These are phyloP conservation scores for Thryonomys swinderianus DNA, from an alignment of 2,113 vertebrate species.

Conservation along the genomic window DNA sequence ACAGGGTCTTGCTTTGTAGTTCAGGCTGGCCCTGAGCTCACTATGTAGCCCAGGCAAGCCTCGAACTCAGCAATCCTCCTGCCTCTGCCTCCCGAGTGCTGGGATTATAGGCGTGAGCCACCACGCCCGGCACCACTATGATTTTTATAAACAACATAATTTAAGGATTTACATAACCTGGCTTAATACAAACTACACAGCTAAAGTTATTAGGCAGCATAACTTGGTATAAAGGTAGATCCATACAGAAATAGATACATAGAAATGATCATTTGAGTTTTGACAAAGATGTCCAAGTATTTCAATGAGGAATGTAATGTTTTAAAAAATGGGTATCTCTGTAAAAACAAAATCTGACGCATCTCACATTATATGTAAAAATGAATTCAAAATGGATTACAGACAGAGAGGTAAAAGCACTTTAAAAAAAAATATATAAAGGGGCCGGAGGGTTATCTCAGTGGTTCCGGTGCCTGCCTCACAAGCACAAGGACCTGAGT, in stretches of 20 bases:
- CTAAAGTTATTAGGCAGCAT: neutral
- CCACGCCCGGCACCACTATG: no score
- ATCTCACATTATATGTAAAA: neutral
- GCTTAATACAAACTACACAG: neutral
- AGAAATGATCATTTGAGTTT: neutral
- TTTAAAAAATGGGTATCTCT: neutral
- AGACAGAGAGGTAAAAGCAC: neutral
- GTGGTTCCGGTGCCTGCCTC: no score
- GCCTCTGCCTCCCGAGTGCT: no score
- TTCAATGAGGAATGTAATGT: neutral
- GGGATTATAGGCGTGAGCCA: no score
- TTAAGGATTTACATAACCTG: neutral
- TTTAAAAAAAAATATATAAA: conserved; percentile 13
- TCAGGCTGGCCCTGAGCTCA: no score
- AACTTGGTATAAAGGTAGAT: neutral
- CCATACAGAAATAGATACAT: neutral
- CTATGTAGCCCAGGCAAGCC: no score
- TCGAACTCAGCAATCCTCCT: no score
- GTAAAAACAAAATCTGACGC: neutral
- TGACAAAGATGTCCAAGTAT: neutral
- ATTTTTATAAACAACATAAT: conserved; percentile 25
- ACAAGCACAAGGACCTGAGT: no score
- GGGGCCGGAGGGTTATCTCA: no score
- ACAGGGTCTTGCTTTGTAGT: no score
- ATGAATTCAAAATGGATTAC: neutral